Conservation (phyloP, 2,888 invertebrate species). For the Drosophila nr. fundita region DNA sequence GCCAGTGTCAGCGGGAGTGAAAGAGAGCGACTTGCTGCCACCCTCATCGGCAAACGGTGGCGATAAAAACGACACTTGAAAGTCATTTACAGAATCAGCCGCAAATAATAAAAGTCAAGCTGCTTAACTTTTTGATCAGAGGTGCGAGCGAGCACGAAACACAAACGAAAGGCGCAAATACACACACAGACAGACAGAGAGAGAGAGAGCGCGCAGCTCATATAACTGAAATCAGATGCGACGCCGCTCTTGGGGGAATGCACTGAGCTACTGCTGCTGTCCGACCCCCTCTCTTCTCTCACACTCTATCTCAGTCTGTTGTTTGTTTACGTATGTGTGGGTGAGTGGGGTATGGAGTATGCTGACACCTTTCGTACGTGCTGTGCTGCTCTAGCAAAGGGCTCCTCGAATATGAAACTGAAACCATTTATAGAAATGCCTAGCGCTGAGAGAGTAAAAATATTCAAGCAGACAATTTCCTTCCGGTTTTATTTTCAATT, state of each 20-base stretch:
- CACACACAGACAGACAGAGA: conserved; percentile 1
- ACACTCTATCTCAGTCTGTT: conserved; percentile 5
- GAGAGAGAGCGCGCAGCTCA: conserved; percentile 50
- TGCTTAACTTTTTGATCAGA: conserved; percentile 63
- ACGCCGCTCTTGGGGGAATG: conserved; percentile 54
- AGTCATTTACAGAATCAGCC: conserved; percentile 77
- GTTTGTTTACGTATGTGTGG: conserved; percentile 22
- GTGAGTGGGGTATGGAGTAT: conserved; percentile 8
- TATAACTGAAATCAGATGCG: conserved; percentile 77
- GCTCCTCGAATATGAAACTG: conserved; percentile 57
- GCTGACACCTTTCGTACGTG: conserved; percentile 53
- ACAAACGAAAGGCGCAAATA: conserved; percentile 6
- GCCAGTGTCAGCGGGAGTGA: conserved; percentile 24
- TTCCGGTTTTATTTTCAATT: conserved; percentile 79
- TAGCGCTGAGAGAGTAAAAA: conserved; percentile 46
- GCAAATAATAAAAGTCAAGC: conserved; percentile 80
- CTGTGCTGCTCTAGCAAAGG: conserved; percentile 45
- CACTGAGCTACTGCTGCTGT: conserved; percentile 39
- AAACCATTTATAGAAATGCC: conserved; percentile 73
- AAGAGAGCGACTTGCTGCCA: conserved; percentile 25
- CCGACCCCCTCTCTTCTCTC: background rate
- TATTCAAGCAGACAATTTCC: conserved; percentile 72
- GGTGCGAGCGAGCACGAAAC: conserved; percentile 41
- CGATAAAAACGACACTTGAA: conserved; percentile 65
- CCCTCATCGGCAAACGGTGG: conserved; percentile 51